These are phyloP conservation scores for Leontocebus nigricollis DNA, from an alignment of 2,797 vertebrate genomes.

Conservation along the genomic window DNA sequence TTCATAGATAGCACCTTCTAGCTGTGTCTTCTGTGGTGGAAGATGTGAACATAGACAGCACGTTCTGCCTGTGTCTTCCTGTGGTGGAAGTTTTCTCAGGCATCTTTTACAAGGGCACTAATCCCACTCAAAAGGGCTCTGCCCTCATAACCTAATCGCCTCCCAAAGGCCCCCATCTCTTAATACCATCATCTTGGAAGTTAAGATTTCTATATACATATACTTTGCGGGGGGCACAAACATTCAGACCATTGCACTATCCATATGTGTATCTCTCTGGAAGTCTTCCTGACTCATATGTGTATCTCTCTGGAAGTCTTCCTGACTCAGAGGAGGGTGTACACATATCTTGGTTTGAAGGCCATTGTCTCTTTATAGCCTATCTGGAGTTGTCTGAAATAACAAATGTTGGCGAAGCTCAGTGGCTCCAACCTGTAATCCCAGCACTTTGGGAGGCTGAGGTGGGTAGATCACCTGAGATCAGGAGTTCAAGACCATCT, in stretches of 20 bases:
- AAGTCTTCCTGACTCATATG: background rate
- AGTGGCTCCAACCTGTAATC: too few species aligned
- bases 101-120: background rate
- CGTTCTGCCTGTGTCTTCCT: too few species aligned
- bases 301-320: background rate
- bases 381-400: background rate
- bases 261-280: too few species aligned
- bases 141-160: background rate
- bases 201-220: background rate
- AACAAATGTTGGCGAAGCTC: accelerated
- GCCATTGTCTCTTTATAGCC: background rate
- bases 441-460: too few species aligned
- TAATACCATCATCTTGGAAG: background rate
- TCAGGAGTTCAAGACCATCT: too few species aligned
- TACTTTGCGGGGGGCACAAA: background rate
- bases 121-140: background rate
- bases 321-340: background rate
- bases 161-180: background rate
- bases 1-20: background rate
- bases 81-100: background rate
- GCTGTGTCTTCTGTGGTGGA: background rate
- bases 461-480: too few species aligned
- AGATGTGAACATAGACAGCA: background rate
- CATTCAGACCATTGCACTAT: background rate
- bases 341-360: background rate